Percentiles rank a stretch among this genome's conserved stretches.
Conservation (phyloP, 2,888 invertebrate genomes). For the Drosophila cognata region DNA sequence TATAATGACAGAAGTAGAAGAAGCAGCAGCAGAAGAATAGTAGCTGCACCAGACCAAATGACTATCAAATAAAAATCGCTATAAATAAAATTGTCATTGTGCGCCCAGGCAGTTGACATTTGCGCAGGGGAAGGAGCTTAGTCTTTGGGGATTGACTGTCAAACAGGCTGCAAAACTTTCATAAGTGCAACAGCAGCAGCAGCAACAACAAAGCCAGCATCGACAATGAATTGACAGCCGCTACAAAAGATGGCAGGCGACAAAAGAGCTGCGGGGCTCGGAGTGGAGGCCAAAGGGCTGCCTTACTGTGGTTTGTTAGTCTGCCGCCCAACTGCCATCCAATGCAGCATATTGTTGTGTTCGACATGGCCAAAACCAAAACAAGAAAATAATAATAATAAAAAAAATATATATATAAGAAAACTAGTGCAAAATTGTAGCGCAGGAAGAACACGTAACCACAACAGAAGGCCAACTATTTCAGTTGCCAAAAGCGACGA, state of each 20-base stretch:
- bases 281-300: constrained; percentile 12
- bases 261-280: constrained; percentile 46
- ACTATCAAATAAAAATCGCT: constrained; percentile 58
- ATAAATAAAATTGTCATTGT: constrained; percentile 52
- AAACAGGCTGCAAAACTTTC: constrained; percentile 54
- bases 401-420: constrained; percentile 1
- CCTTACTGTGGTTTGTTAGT: constrained; percentile 34
- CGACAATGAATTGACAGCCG: constrained; percentile 46
- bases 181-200: constrained; percentile 47
- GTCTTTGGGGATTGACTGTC: constrained; percentile 24
- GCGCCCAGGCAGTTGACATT: constrained; percentile 53
- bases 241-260: constrained; percentile 54
- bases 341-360: constrained; percentile 62
- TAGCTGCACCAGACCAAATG: constrained; percentile 34
- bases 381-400: constrained; percentile 8
- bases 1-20: background rate
- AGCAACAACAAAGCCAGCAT: constrained; percentile 19
- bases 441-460: constrained; percentile 67
- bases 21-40: background rate
- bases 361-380: constrained; percentile 60
- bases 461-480: constrained; percentile 75
- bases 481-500: constrained; percentile 70
- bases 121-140: constrained; percentile 1
- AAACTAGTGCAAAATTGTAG: constrained; percentile 44
- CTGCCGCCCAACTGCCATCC: constrained; percentile 22